These are phyloP conservation scores for Hydrophis major DNA, from an alignment of 2,797 vertebrate genomes.

Conservation along the genomic window DNA sequence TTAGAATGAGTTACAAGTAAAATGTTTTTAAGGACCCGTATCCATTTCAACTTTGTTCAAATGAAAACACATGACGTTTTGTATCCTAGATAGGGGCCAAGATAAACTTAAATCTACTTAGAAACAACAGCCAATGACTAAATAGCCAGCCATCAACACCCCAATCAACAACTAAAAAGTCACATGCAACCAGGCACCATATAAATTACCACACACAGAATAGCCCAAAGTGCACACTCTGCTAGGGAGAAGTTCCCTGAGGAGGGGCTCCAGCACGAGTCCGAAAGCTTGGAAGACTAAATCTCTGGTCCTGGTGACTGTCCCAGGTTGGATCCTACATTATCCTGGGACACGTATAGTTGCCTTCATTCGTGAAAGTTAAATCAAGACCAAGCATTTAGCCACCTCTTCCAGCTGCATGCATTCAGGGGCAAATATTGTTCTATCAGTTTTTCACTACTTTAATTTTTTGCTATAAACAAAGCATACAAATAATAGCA, in stretches of 20 bases:
- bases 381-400: not conserved
- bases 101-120: not conserved
- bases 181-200: not conserved
- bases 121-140: not conserved
- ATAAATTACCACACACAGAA: not conserved
- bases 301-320: no score
- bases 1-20: not conserved
- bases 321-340: not conserved
- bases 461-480: not conserved
- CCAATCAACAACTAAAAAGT: not conserved
- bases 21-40: not conserved
- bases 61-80: not conserved
- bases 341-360: not conserved
- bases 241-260: no score
- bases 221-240: no score
- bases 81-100: not conserved
- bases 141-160: not conserved
- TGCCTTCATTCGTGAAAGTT: not conserved
- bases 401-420: not conserved
- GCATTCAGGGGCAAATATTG: not conserved
- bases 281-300: no score
- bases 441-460: not conserved
- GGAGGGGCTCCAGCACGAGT: no score
- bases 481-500: not conserved
- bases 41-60: not conserved